Percentiles rank a stretch among this genome's conserved stretches.
phyloP scores from a whole-genome alignment of 2,888 invertebrate species.

The Tethea ocularis region DNA sequence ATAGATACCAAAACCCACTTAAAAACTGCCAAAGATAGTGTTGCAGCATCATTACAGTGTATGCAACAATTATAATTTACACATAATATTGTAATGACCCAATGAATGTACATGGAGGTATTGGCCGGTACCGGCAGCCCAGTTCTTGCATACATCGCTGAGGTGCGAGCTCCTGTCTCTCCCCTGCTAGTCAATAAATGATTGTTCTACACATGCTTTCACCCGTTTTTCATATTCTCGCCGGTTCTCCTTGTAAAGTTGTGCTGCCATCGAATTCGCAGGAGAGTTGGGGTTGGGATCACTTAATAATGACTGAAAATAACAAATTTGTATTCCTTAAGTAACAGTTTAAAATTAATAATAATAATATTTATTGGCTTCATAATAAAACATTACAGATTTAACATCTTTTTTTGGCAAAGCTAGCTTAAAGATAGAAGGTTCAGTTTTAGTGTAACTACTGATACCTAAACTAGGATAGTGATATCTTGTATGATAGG shows the following conservation, averaged over 20 bases:
- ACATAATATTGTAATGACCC: slow-evolving; percentile 71
- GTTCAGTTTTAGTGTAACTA: no score
- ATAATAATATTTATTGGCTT: no score
- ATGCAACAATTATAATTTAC: slow-evolving; percentile 47
- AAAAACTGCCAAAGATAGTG: slow-evolving; percentile 20
- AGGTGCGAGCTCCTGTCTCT: slow-evolving; percentile 50
- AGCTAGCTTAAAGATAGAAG: no score
- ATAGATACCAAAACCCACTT: slow-evolving; percentile 44
- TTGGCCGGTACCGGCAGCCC: slow-evolving; percentile 51
- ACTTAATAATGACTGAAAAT: slow-evolving; percentile 96
- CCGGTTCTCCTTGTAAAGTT: slow-evolving; percentile 99
- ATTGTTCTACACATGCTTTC: slow-evolving; percentile 99
- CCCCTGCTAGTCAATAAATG: slow-evolving; percentile 95
- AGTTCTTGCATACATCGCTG: slow-evolving; percentile 51
- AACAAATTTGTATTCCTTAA: not conserved
- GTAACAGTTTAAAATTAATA: no score
- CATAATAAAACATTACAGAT: no score
- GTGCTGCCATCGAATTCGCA: slow-evolving; percentile 99
- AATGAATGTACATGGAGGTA: slow-evolving; percentile 68
- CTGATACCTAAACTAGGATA: no score
- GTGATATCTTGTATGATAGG: no score
- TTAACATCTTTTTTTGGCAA: no score
- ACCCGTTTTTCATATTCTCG: slow-evolving; percentile 99
- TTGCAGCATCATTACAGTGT: slow-evolving; percentile 23
- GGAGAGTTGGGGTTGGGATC: slow-evolving; percentile 99